phyloP scores from a whole-genome alignment of 2,888 invertebrate species.

The Drosophila tripunctata region DNA sequence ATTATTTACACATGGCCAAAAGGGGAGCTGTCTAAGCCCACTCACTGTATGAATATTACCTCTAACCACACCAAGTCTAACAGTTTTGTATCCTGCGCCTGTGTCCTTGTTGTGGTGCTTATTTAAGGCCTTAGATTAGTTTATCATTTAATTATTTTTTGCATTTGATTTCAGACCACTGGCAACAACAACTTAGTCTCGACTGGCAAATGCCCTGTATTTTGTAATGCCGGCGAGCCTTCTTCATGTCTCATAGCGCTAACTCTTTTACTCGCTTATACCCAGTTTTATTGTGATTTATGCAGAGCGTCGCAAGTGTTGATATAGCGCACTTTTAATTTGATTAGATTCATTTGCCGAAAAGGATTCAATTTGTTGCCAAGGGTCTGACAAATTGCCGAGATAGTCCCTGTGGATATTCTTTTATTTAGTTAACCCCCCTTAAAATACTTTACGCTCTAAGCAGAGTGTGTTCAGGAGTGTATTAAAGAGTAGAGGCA shows the following conservation, averaged over 20 bases:
- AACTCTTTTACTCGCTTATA: not conserved
- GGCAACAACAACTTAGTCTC: not conserved
- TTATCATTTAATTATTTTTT: slow-evolving; percentile 83
- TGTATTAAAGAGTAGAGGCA: not conserved
- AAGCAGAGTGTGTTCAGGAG: not conserved
- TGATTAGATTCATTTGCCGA: slow-evolving; percentile 72
- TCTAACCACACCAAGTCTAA: slow-evolving; percentile 37
- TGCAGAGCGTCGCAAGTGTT: slow-evolving; percentile 5
- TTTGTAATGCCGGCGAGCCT: no score
- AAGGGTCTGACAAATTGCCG: slow-evolving; percentile 32
- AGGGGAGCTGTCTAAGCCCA: slow-evolving; percentile 24
- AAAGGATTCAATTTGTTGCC: slow-evolving; percentile 70
- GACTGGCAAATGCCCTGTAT: slow-evolving; percentile 4
- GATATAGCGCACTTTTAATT: slow-evolving; percentile 62
- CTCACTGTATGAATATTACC: not conserved
- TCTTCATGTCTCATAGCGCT: not conserved
- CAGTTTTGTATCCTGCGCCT: slow-evolving; percentile 30
- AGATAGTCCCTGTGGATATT: slow-evolving; percentile 62
- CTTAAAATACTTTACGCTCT: not conserved
- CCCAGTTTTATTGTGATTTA: slow-evolving; percentile 13
- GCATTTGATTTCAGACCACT: slow-evolving; percentile 38
- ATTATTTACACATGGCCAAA: slow-evolving; percentile 71
- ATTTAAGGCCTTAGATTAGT: slow-evolving; percentile 82
- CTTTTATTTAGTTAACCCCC: slow-evolving; percentile 42
- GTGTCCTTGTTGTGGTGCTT: slow-evolving; percentile 51